Conservation (phyloP, 1,140 invertebrate genomes). For the Drosophila hydei region DNA sequence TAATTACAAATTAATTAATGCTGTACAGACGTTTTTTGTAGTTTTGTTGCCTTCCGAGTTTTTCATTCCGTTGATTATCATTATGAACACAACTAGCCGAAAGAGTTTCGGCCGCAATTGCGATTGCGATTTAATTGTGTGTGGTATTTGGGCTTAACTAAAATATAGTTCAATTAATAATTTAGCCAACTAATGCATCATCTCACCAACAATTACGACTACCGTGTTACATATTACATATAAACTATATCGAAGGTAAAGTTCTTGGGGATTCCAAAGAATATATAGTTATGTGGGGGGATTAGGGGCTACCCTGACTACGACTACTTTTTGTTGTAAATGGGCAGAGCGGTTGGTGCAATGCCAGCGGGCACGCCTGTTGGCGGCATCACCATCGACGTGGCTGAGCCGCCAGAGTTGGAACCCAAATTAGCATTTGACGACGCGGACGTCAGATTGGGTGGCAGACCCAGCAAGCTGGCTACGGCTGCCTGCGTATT, state of each 20-base stretch:
- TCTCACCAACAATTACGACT: constrained; percentile 64
- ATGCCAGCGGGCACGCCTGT: constrained; percentile 9
- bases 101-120: neutral
- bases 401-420: constrained; percentile 6
- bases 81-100: constrained; percentile 14
- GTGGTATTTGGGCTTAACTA: constrained; percentile 48
- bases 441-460: constrained; percentile 27
- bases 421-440: constrained; percentile 9
- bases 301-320: neutral
- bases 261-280: neutral
- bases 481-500: constrained; percentile 34
- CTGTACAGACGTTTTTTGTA: constrained; percentile 67
- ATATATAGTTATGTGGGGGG: neutral
- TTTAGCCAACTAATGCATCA: constrained; percentile 59
- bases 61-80: constrained; percentile 8
- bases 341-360: constrained; percentile 57
- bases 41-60: constrained; percentile 35
- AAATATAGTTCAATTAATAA: constrained; percentile 58
- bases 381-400: constrained; percentile 48
- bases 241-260: constrained; percentile 34
- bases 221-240: constrained; percentile 41
- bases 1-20: constrained; percentile 81
- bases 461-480: constrained; percentile 31
- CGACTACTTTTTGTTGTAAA: constrained; percentile 72
- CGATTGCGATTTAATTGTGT: neutral